Conservation (phyloP, 1,140 invertebrate genomes). For the Propsilocerus akamusi region DNA sequence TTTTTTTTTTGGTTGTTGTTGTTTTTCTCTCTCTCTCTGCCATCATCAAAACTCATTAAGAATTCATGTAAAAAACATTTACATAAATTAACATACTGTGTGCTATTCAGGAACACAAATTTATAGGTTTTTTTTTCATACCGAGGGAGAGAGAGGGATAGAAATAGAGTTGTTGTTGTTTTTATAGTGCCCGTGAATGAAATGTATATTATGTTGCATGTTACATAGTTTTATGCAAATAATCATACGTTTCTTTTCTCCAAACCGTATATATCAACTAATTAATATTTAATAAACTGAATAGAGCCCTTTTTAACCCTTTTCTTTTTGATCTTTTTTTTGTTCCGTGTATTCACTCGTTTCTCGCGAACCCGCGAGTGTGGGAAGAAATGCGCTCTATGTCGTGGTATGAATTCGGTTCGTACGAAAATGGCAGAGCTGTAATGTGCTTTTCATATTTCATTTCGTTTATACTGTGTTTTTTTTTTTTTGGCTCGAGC, state of each 20-base stretch:
- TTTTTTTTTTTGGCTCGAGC: no score
- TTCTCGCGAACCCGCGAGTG: no score
- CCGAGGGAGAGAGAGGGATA: not conserved
- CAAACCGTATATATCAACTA: not conserved
- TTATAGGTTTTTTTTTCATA: not conserved
- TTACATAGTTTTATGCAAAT: constrained; percentile 4
- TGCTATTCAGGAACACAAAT: not conserved
- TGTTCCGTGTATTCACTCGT: no score
- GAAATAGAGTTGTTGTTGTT: not conserved
- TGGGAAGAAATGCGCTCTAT: no score
- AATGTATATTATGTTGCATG: constrained; percentile 1
- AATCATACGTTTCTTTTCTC: not conserved
- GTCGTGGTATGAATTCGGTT: no score
- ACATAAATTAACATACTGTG: constrained; percentile 1
- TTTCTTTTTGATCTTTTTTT: no score
- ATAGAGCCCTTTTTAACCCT: not conserved
- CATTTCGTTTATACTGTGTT: no score
- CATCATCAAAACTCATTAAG: not conserved
- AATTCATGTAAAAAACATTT: constrained; percentile 3
- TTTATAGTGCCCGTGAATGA: not conserved
- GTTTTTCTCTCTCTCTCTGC: not conserved
- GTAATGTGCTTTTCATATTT: no score
- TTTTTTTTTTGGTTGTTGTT: not conserved
- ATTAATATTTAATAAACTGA: constrained; percentile 3
- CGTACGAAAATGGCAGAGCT: no score